Evolutionary conservation across 2,113 vertebrate genomes (phyloP), one percentile per base, ranked within the genome.

Genomic region (Aplodontia rufa): DNA sequence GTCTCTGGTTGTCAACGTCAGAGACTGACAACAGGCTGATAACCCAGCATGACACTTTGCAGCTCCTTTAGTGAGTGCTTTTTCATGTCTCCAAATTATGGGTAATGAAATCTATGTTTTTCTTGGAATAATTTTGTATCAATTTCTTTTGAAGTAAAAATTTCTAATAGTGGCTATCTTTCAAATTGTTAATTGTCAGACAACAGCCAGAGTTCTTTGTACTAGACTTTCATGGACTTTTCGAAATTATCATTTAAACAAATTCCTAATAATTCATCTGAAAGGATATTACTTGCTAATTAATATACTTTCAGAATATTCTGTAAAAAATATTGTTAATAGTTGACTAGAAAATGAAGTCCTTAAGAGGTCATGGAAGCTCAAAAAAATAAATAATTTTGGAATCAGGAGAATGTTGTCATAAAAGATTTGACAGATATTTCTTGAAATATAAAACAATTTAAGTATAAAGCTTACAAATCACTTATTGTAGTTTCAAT

Each of bases 111-210:
- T 86, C 95, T 62, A 53, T 55, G 22, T 83, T 89, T 90, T 40
- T 68, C 92, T 45, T 84, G 90, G 90, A 87, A 69, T 89, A 51
- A 71, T 62, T 97, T 76, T 89, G 28, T 81, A 76, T 81, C 92
- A 32, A 88, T 80, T 93, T 94, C 86, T 94, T 89, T 89, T 89
- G 78, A 87, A 71, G 53, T 76, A 83, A 91, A 92, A 71, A 91
- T 47, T 6, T 64, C 24, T 90, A 83, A 60, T 42, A 75, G 30
- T 80, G 74, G 42, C 79, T 86, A 62, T 78, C 79, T 75, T 94
- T 95, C 90, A 82, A 68, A 49, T 37, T 72, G 55, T 78, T 81
- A 93, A 96, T 17, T 89, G n/a, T 83, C 79, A 96, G 86, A 88
- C 51, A 96, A 80, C 75, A 92, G 82, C 74, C 49, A 74, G 55